A percentile compares a stretch with the other conserved stretches of the same genome.
These are phyloP conservation scores for Periophthalmodon schlosseri DNA, from an alignment of 2,113 vertebrate species.

Conservation along the genomic window DNA sequence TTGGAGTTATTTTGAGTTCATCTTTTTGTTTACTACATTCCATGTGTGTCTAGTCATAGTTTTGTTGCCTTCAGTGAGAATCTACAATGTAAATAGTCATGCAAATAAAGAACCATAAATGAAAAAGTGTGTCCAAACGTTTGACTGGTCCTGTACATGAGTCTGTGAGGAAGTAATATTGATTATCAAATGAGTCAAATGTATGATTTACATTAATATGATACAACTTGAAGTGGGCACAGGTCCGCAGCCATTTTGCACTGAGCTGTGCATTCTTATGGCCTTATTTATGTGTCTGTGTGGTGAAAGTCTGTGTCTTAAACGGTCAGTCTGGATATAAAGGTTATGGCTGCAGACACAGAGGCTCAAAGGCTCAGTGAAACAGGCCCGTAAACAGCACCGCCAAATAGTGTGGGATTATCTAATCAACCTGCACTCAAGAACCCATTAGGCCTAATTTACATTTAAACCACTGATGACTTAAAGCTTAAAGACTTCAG, in stretches of 20 bases:
- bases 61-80: no score
- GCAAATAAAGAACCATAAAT: no score
- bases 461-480: constrained; percentile 11
- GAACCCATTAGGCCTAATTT: constrained; percentile 1
- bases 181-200: background rate
- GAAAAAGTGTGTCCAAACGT: no score
- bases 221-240: background rate
- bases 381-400: background rate
- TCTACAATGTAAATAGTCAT: no score
- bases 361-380: background rate
- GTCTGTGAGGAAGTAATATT: background rate
- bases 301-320: background rate
- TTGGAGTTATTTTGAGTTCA: no score
- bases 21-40: no score
- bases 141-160: no score
- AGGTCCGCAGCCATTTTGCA: background rate
- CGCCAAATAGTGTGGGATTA: background rate
- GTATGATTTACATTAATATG: background rate
- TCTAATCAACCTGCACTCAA: background rate
- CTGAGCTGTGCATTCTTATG: background rate
- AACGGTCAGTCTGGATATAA: constrained; percentile 15
- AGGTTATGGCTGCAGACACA: constrained; percentile 1
- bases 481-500: background rate
- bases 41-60: no score
- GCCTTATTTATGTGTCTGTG: background rate